Evolutionary conservation across 2,888 invertebrate species (phyloP).

Genomic region (Microplitis manilae): DNA sequence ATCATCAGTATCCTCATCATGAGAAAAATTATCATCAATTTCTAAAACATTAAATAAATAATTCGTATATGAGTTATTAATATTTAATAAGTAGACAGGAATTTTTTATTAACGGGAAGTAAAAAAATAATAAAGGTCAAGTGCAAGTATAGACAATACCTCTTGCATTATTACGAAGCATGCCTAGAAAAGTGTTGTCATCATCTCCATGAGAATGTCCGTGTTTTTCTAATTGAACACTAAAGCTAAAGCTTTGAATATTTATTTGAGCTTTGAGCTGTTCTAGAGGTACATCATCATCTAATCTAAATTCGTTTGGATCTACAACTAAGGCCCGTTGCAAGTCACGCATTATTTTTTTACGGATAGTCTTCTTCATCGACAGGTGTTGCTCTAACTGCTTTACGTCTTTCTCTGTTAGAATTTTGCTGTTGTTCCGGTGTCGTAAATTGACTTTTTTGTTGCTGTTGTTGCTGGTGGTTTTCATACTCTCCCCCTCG

Average conservation of each 20-base stretch:
- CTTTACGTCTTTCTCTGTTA: slow-evolving; percentile 79
- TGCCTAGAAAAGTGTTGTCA: slow-evolving; percentile 79
- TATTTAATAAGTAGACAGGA: too few relatives aligned
- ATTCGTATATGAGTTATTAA: too few relatives aligned
- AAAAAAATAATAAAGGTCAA: neutral
- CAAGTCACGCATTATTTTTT: slow-evolving; percentile 88
- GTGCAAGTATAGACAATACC: slow-evolving; percentile 15
- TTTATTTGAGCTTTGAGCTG: slow-evolving; percentile 80
- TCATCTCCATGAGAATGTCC: slow-evolving; percentile 71
- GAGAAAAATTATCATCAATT: too few relatives aligned
- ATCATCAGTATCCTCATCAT: too few relatives aligned
- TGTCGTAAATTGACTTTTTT: slow-evolving; percentile 77
- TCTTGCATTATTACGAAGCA: slow-evolving; percentile 77
- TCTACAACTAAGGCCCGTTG: slow-evolving; percentile 83
- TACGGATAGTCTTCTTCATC: slow-evolving; percentile 89
- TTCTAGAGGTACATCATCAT: slow-evolving; percentile 79
- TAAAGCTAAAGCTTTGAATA: slow-evolving; percentile 79
- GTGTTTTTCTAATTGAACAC: slow-evolving; percentile 71
- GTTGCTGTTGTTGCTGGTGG: slow-evolving; percentile 63
- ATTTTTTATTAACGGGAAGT: too few relatives aligned
- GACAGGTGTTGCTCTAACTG: slow-evolving; percentile 86
- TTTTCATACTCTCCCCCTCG: slow-evolving; percentile 68
- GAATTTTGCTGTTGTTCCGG: slow-evolving; percentile 80
- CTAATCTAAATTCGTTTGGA: slow-evolving; percentile 80
- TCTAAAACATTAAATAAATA: too few relatives aligned